phyloP scores from a whole-genome alignment of 2,888 invertebrate species.

The Cordilura impudica region DNA sequence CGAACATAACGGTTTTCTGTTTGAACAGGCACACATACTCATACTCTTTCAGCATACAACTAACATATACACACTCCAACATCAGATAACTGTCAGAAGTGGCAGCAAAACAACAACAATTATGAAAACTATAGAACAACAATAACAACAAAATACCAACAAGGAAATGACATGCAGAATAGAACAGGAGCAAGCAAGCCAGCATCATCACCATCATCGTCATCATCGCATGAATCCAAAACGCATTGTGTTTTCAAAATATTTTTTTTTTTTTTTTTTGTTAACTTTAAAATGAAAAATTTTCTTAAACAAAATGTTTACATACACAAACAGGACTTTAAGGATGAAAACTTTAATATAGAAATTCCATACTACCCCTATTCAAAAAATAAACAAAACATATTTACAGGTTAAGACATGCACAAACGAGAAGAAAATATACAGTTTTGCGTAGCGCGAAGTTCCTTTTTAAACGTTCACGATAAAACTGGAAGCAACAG shows the following conservation, averaged over 20 bases:
- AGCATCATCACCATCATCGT: background rate
- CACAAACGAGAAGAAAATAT: background rate
- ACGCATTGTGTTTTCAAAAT: background rate
- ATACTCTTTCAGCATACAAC: background rate
- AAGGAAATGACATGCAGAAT: conserved; percentile 16
- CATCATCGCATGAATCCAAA: background rate
- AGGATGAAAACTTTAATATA: background rate
- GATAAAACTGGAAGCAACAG: conserved; percentile 20
- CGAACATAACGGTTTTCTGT: background rate
- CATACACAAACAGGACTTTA: too few species aligned
- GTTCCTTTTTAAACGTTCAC: conserved; percentile 31
- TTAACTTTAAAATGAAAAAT: conserved; percentile 4
- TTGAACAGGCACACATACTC: background rate
- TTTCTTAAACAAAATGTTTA: background rate
- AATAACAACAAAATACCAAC: background rate
- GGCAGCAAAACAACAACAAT: conserved; percentile 15
- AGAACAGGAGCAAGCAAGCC: background rate
- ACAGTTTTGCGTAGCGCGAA: conserved; percentile 30
- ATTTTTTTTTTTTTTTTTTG: background rate
- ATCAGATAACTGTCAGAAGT: conserved; percentile 8
- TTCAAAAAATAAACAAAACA: background rate
- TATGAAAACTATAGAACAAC: background rate
- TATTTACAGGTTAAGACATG: conserved; percentile 21
- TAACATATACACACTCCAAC: background rate
- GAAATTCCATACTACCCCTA: conserved; percentile 9